Evolutionary conservation across 2,797 vertebrate genomes (phyloP).

Genomic region (Xiphorhynchus erythropygius): DNA sequence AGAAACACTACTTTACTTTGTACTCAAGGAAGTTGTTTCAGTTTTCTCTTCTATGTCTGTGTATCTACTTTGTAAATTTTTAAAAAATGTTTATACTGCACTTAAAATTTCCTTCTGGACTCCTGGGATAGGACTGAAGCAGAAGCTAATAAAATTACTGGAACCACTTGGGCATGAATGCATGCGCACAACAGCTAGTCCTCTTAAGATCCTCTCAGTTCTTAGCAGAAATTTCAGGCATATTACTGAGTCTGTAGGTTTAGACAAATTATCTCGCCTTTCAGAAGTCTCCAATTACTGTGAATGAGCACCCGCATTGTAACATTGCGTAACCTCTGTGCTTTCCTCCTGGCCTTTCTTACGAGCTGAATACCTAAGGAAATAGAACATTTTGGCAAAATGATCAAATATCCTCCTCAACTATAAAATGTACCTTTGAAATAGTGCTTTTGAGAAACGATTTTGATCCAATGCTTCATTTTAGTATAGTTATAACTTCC

Average conservation of each 20-base stretch:
- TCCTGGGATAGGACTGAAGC: background rate
- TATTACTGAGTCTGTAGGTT: conserved; percentile 6
- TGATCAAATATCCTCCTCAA: conserved; percentile 29
- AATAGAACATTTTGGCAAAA: conserved; percentile 31
- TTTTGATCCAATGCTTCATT: conserved; percentile 49
- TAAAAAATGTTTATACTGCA: background rate
- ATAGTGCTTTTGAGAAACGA: background rate
- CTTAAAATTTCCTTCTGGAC: background rate
- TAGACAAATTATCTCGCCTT: conserved; percentile 30
- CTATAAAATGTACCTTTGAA: background rate
- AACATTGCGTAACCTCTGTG: conserved; percentile 7
- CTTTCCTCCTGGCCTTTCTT: conserved; percentile 18
- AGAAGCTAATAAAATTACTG: background rate
- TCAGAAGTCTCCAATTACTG: conserved; percentile 45
- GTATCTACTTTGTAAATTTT: background rate
- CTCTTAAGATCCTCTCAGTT: background rate
- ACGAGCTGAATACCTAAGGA: conserved; percentile 41
- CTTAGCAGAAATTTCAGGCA: background rate
- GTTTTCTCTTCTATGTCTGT: background rate
- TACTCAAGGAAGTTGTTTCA: background rate
- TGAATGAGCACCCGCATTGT: background rate
- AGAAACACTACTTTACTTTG: background rate
- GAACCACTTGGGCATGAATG: conserved; percentile 9
- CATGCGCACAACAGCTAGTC: background rate
- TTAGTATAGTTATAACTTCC: conserved; percentile 38